These are phyloP conservation scores for Etheostoma spectabile DNA, from an alignment of 2,113 vertebrate species.

Conservation along the genomic window DNA sequence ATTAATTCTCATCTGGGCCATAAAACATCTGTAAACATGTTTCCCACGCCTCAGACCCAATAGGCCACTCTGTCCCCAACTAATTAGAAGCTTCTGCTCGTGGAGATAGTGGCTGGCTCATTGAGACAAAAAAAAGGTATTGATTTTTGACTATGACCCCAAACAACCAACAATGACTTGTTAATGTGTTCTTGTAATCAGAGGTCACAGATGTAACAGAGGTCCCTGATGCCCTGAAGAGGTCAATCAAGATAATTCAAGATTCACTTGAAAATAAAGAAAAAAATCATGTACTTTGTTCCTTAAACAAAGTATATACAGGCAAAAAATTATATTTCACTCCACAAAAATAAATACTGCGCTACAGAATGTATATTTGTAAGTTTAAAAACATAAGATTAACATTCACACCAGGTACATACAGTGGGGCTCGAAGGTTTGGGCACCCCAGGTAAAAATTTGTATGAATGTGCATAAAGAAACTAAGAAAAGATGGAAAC, in stretches of 20 bases:
- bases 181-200: constrained; percentile 58
- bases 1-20: constrained; percentile 2
- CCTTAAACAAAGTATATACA: neutral
- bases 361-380: neutral
- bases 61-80: neutral
- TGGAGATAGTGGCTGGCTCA: constrained; percentile 47
- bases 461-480: too few species aligned
- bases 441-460: too few species aligned
- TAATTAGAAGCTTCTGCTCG: constrained; percentile 49
- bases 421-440: too few species aligned
- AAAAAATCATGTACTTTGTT: neutral
- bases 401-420: neutral
- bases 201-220: constrained; percentile 48
- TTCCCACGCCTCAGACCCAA: constrained; percentile 9
- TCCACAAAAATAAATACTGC: neutral
- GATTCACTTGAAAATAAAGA: neutral
- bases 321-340: neutral
- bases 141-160: constrained; percentile 64
- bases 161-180: constrained; percentile 59
- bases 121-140: constrained; percentile 54
- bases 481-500: too few species aligned
- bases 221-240: neutral
- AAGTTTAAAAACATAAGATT: neutral
- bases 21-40: constrained; percentile 32
- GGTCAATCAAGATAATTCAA: neutral